Conservation (phyloP, 2,888 invertebrate genomes). For the Timandra comae region DNA sequence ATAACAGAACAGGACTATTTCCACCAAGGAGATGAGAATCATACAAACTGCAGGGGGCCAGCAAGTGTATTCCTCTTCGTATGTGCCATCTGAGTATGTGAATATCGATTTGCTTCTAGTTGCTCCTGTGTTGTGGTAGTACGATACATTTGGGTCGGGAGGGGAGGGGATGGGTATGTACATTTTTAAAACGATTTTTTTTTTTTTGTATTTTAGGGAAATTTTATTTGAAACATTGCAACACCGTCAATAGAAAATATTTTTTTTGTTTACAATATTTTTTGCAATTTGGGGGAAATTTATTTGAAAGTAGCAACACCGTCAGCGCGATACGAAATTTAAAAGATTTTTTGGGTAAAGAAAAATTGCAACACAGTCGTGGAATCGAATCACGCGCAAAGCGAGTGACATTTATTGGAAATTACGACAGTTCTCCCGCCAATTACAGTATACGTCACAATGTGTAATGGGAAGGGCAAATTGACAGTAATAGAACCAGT, state of each 20-base stretch:
- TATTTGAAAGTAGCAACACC: too few species aligned
- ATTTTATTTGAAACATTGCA: too few species aligned
- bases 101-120: slow-evolving; percentile 52
- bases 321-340: too few species aligned
- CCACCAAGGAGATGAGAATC: slow-evolving; percentile 90
- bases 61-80: slow-evolving; percentile 94
- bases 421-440: slow-evolving; percentile 41
- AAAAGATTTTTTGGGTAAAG: background rate
- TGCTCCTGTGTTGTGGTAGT: slow-evolving; percentile 36
- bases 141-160: slow-evolving; percentile 11
- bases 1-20: slow-evolving; percentile 85
- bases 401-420: slow-evolving; percentile 34
- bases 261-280: too few species aligned
- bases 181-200: too few species aligned
- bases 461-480: too few species aligned
- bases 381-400: slow-evolving; percentile 36
- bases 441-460: slow-evolving; percentile 51
- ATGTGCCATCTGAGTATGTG: slow-evolving; percentile 82
- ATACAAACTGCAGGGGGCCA: slow-evolving; percentile 95
- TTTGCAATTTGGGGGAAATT: too few species aligned
- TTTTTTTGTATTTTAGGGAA: background rate
- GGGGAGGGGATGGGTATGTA: slow-evolving; percentile 7
- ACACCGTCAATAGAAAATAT: too few species aligned
- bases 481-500: too few species aligned
- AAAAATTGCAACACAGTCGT: background rate